Percentiles rank a stretch among this genome's conserved stretches.
phyloP scores from a whole-genome alignment of 2,888 invertebrate genomes.

The Melanargia galathea region DNA sequence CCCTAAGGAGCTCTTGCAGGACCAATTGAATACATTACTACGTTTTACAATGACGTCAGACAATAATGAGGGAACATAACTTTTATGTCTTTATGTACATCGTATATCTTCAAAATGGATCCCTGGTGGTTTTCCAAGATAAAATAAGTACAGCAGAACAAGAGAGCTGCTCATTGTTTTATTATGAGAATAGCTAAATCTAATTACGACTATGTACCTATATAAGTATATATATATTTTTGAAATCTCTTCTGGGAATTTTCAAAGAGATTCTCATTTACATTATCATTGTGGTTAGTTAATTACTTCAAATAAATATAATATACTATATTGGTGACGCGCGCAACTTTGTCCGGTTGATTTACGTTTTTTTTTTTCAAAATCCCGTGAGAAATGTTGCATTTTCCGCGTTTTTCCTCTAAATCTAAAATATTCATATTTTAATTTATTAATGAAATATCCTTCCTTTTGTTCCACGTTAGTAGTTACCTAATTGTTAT shows the following conservation, averaged over 20 bases:
- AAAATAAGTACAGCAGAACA: slow-evolving; percentile 9
- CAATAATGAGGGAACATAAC: slow-evolving; percentile 23
- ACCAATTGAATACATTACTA: slow-evolving; percentile 34
- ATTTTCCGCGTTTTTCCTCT: too few species aligned
- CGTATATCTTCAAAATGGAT: slow-evolving; percentile 30
- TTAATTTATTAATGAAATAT: too few species aligned
- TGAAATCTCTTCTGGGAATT: background rate
- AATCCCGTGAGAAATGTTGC: too few species aligned
- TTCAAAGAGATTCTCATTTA: background rate
- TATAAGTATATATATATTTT: background rate
- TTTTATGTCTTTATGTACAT: slow-evolving; percentile 26
- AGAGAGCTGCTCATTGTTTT: slow-evolving; percentile 21
- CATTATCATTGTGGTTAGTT: background rate
- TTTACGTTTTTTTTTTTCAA: too few species aligned
- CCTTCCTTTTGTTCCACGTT: too few species aligned
- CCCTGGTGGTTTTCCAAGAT: slow-evolving; percentile 12
- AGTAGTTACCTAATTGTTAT: too few species aligned
- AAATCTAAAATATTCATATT: too few species aligned
- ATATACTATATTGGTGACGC: too few species aligned
- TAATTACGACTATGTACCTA: background rate
- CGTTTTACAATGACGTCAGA: slow-evolving; percentile 30
- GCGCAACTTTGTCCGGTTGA: too few species aligned
- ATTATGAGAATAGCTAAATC: background rate
- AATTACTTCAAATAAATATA: too few species aligned
- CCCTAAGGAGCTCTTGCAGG: slow-evolving; percentile 25